Percentiles rank a stretch among this genome's conserved stretches.
phyloP scores from a whole-genome alignment of 2,797 vertebrate genomes.

The Lacerta viridis region DNA sequence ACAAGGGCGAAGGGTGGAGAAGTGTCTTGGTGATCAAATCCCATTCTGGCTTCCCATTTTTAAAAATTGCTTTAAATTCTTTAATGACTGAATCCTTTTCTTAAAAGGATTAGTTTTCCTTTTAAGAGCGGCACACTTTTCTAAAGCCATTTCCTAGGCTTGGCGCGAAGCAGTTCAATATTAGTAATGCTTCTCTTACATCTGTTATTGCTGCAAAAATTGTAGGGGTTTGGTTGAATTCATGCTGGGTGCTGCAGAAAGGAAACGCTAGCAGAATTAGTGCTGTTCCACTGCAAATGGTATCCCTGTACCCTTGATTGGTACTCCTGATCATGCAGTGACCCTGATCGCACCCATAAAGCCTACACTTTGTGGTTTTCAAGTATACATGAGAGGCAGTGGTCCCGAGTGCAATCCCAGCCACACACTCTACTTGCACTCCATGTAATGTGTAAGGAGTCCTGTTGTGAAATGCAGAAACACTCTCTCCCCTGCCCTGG shows the following conservation, averaged over 20 bases:
- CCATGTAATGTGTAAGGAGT: not conserved
- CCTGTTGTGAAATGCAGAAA: not conserved
- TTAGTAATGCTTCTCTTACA: not conserved
- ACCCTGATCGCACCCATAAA: not conserved
- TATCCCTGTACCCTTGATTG: not conserved
- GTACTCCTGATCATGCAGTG: not conserved
- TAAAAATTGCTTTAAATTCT: constrained; percentile 16
- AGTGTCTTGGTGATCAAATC: not conserved
- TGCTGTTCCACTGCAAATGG: not conserved
- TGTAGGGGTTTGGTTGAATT: not conserved
- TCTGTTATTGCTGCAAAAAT: not conserved
- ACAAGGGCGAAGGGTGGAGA: not conserved
- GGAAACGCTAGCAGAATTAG: not conserved
- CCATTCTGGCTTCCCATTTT: not conserved
- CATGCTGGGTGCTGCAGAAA: not conserved
- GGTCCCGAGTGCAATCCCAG: not conserved
- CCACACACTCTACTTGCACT: not conserved
- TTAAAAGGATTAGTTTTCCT: constrained; percentile 27
- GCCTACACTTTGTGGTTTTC: not conserved
- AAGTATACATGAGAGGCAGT: not conserved
- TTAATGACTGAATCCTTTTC: constrained; percentile 36
- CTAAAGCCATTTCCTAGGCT: not conserved
- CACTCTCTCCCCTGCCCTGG: not conserved
- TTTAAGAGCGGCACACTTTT: not conserved
- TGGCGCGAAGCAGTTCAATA: not conserved